phyloP scores from a whole-genome alignment of 1,140 invertebrate genomes.

The Drosophila subobscura region DNA sequence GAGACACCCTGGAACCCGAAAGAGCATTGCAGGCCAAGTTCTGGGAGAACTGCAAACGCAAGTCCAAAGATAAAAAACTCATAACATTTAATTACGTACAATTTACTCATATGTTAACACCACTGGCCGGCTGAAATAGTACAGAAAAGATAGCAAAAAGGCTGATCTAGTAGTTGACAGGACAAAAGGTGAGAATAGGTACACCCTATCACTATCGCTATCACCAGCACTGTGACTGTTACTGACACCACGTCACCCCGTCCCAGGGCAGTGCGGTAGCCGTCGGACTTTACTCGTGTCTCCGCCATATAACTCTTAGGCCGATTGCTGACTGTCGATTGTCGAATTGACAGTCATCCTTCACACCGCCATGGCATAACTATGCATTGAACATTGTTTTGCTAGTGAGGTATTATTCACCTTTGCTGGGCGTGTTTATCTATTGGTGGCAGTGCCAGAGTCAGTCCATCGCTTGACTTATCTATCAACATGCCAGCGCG shows the following conservation, averaged over 20 bases:
- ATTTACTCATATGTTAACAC: conserved; percentile 76
- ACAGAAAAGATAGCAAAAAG: conserved; percentile 21
- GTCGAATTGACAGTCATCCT: conserved; percentile 27
- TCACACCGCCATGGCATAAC: neutral
- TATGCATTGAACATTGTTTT: conserved; percentile 14
- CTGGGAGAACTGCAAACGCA: conserved; percentile 13
- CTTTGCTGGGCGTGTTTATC: conserved; percentile 59
- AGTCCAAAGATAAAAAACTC: conserved; percentile 69
- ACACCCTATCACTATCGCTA: conserved; percentile 24
- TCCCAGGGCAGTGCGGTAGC: conserved; percentile 45
- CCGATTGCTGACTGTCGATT: conserved; percentile 34
- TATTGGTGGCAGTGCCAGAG: conserved; percentile 27
- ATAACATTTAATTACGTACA: conserved; percentile 80
- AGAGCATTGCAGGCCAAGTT: conserved; percentile 30
- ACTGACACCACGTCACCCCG: conserved; percentile 9
- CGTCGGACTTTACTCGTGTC: conserved; percentile 40
- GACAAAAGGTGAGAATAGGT: conserved; percentile 5
- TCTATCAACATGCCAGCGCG: conserved; percentile 42
- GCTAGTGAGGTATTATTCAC: conserved; percentile 39
- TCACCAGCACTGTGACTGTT: conserved; percentile 25
- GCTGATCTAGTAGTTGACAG: conserved; percentile 38
- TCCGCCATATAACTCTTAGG: conserved; percentile 32
- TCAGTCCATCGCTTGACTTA: conserved; percentile 45
- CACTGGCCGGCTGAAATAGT: conserved; percentile 33
- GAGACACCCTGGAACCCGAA: conserved; percentile 44